Evolutionary conservation across 2,888 invertebrate genomes (phyloP).

Genomic region (Tetragonisca angustula): DNA sequence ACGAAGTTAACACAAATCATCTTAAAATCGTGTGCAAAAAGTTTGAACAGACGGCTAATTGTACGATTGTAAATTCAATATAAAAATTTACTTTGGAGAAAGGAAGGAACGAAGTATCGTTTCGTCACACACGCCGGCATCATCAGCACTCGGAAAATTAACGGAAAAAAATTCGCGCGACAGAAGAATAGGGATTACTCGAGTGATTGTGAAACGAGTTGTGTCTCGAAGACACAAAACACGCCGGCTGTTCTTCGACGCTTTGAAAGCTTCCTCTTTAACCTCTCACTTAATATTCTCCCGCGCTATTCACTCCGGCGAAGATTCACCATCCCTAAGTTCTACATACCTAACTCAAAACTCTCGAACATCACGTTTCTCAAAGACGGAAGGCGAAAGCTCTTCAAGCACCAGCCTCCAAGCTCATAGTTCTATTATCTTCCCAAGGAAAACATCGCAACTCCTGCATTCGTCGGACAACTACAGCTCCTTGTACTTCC

Average conservation of each 20-base stretch:
- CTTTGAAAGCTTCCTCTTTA: constrained; percentile 1
- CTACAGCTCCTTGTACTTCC: background rate
- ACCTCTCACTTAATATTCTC: constrained; percentile 13
- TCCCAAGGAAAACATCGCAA: background rate
- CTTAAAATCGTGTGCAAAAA: background rate
- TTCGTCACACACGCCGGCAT: background rate
- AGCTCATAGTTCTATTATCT: constrained; percentile 8
- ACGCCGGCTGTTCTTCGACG: background rate
- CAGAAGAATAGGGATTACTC: background rate
- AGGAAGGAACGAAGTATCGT: background rate
- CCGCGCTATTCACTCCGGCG: background rate
- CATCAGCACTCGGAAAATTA: background rate
- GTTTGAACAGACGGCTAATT: background rate
- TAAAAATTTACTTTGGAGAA: background rate
- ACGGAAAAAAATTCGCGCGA: background rate
- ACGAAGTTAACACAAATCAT: background rate
- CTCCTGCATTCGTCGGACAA: background rate
- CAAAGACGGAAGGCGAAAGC: constrained; percentile 17
- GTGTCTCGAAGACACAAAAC: background rate
- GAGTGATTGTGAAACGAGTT: constrained; percentile 7
- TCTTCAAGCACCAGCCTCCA: background rate
- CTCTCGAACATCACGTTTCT: constrained; percentile 15
- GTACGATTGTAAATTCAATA: background rate
- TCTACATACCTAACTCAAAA: constrained; percentile 2
- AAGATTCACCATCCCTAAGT: background rate